phyloP scores from a whole-genome alignment of 2,113 vertebrate species.

The Mus musculus region DNA sequence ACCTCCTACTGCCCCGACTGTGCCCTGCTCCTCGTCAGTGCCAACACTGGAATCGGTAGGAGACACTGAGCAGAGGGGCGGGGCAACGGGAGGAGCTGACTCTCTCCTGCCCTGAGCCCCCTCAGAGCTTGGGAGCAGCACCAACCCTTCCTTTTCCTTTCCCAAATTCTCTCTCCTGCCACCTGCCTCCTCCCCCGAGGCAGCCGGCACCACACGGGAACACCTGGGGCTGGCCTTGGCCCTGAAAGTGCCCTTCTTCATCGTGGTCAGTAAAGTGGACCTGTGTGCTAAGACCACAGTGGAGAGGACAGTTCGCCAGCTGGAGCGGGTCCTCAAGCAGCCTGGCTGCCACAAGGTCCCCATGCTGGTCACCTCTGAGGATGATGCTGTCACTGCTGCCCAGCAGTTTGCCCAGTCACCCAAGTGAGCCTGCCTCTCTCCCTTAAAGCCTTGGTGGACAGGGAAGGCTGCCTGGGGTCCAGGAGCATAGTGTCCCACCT shows the following conservation, averaged over 20 bases:
- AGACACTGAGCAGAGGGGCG: not conserved
- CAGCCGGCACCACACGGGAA: slow-evolving; percentile 97
- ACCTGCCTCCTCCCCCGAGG: slow-evolving; percentile 68
- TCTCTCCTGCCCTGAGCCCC: not conserved
- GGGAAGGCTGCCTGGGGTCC: slow-evolving; percentile 18
- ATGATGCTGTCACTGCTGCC: slow-evolving; percentile 97
- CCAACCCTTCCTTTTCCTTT: not conserved
- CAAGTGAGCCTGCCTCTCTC: slow-evolving; percentile 88
- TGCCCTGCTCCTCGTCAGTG: slow-evolving; percentile 98
- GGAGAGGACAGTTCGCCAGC: slow-evolving; percentile 96
- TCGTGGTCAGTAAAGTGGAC: slow-evolving; percentile 98
- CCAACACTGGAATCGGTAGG: slow-evolving; percentile 98
- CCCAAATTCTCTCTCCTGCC: not conserved
- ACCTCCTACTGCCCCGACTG: slow-evolving; percentile 99
- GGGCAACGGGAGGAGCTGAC: not conserved
- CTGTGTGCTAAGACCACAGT: slow-evolving; percentile 94
- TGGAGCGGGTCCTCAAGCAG: slow-evolving; percentile 97
- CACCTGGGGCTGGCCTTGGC: slow-evolving; percentile 98
- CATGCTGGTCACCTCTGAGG: slow-evolving; percentile 91
- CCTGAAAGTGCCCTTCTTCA: slow-evolving; percentile 98
- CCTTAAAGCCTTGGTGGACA: not conserved
- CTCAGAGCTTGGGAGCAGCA: not conserved
- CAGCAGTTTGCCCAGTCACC: slow-evolving; percentile 98
- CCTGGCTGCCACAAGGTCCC: slow-evolving; percentile 99
- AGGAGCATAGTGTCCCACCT: not conserved